A percentile compares a stretch with the other conserved stretches of the same genome.
These are phyloP conservation scores for Mesocricetus auratus DNA, from an alignment of 2,113 vertebrate species.

Conservation along the genomic window DNA sequence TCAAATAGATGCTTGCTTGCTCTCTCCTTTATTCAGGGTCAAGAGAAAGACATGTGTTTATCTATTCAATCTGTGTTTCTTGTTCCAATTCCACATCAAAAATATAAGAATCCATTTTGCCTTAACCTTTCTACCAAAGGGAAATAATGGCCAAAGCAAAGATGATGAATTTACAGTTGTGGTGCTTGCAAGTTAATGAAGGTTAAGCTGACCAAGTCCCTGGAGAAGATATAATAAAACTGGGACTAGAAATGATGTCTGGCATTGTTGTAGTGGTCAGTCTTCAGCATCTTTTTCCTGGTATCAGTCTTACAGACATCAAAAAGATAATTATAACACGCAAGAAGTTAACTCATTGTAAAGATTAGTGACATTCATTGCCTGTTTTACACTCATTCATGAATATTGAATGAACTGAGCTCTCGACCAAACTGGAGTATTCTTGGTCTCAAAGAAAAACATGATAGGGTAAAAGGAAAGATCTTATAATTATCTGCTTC, in stretches of 20 bases:
- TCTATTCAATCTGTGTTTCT: not conserved
- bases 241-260: not conserved
- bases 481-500: not conserved
- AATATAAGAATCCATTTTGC: conserved; percentile 29
- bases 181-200: conserved; percentile 46
- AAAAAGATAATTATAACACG: not conserved
- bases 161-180: not conserved
- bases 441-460: not conserved
- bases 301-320: conserved; percentile 47
- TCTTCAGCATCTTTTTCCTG: not conserved
- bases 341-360: conserved; percentile 47
- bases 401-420: conserved; percentile 52
- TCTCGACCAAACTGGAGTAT: conserved; percentile 20
- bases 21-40: not conserved
- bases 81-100: conserved; percentile 34
- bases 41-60: not conserved
- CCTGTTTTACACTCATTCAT: conserved; percentile 23
- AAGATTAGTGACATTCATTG: not conserved
- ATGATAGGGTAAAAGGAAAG: not conserved
- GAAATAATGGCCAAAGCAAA: conserved; percentile 42
- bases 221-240: not conserved
- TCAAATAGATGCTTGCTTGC: not conserved
- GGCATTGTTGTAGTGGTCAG: not conserved
- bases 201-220: not conserved
- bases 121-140: conserved; percentile 34